phyloP scores from a whole-genome alignment of 1,140 invertebrate genomes.

The Babylonia areolata region DNA sequence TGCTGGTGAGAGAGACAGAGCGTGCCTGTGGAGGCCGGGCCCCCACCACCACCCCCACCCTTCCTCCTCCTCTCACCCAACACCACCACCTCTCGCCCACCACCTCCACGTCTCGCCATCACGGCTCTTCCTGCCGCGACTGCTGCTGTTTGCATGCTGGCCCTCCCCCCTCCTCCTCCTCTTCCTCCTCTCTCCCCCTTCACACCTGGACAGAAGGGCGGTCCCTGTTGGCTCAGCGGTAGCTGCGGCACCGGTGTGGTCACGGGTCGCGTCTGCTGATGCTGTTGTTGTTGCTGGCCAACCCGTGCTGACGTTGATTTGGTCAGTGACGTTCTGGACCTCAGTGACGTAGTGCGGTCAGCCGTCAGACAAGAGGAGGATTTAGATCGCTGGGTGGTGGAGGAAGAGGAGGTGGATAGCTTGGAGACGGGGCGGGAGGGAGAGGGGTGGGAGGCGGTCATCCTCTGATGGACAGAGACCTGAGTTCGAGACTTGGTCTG shows the following conservation, averaged over 20 bases:
- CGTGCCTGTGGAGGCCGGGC: constrained; percentile 9
- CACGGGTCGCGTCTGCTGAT: not conserved
- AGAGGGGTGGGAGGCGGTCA: not conserved
- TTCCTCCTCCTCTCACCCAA: not conserved
- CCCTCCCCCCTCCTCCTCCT: constrained; percentile 8
- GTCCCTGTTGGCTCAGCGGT: constrained; percentile 5
- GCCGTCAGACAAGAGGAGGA: not conserved
- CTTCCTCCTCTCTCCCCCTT: not conserved
- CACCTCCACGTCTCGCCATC: not conserved
- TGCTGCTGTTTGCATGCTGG: not conserved
- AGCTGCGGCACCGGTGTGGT: constrained; percentile 2
- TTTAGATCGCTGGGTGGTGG: not conserved
- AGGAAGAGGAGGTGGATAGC: not conserved
- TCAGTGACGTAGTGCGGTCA: not conserved
- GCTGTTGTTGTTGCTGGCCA: not conserved
- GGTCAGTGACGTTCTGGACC: not conserved
- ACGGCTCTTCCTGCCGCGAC: no score
- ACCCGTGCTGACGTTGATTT: not conserved
- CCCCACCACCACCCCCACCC: not conserved
- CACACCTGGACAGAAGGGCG: constrained; percentile 9
- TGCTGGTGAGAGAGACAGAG: constrained; percentile 33
- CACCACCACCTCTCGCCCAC: not conserved
- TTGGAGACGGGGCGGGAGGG: not conserved
- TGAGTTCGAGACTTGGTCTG: not conserved
- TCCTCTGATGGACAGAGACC: not conserved